Percentiles rank a stretch among this genome's conserved stretches.
These are phyloP conservation scores for Neodon shergylaensis DNA, from an alignment of 2,113 vertebrate species.

Conservation along the genomic window DNA sequence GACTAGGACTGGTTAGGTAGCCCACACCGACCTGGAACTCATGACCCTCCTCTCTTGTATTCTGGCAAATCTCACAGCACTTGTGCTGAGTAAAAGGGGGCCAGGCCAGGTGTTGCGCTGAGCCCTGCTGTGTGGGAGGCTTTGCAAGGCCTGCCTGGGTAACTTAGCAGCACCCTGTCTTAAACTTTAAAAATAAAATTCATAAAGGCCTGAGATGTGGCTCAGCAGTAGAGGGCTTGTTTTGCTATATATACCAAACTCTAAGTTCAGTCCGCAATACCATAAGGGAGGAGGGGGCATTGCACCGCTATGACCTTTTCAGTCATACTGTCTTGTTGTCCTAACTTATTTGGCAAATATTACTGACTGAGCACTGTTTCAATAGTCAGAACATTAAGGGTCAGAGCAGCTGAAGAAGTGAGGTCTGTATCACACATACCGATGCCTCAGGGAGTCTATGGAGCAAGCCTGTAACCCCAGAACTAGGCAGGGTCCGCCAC, in stretches of 20 bases:
- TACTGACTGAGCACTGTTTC: not conserved
- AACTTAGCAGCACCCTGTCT: not conserved
- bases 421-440: not conserved
- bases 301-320: not conserved
- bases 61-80: not conserved
- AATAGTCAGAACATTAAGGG: not conserved
- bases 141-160: not conserved
- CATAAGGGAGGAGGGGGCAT: not conserved
- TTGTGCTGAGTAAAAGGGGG: too few relatives aligned
- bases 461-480: not conserved
- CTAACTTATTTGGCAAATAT: slow-evolving; percentile 13
- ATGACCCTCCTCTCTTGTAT: not conserved
- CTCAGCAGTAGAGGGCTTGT: not conserved
- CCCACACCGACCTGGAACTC: not conserved
- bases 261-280: not conserved
- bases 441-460: not conserved
- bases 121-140: not conserved
- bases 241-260: not conserved
- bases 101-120: not conserved
- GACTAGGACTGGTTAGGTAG: not conserved
- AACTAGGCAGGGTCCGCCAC: not conserved
- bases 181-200: not conserved
- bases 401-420: not conserved
- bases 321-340: not conserved
- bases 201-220: not conserved